phyloP scores from a whole-genome alignment of 2,113 vertebrate genomes.

The Sylvia atricapilla region DNA sequence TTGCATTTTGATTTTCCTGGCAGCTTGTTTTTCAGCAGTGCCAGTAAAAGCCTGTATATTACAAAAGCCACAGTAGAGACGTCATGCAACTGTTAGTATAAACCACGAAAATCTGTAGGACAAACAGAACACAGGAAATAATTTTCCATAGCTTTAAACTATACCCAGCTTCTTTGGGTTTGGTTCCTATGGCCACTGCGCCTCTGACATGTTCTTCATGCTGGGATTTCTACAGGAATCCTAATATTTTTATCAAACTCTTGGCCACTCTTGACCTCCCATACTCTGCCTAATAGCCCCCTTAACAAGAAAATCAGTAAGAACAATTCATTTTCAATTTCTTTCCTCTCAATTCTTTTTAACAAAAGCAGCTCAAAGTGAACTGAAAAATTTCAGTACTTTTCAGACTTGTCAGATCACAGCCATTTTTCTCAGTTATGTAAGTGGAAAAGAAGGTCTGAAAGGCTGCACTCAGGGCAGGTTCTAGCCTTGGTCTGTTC shows the following conservation, averaged over 20 bases:
- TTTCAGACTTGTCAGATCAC: background rate
- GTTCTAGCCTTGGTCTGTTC: background rate
- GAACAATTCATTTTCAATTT: background rate
- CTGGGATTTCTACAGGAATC: background rate
- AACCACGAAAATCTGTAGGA: background rate
- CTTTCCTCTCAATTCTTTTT: background rate
- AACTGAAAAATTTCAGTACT: background rate
- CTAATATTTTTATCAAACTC: background rate
- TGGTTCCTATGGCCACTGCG: background rate
- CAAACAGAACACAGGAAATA: background rate
- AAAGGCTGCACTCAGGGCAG: background rate
- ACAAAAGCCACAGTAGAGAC: background rate
- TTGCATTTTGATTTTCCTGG: constrained; percentile 21
- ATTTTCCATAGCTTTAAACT: background rate
- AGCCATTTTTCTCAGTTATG: background rate
- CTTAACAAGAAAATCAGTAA: background rate
- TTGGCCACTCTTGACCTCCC: background rate
- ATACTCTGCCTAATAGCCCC: background rate
- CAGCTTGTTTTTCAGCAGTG: background rate
- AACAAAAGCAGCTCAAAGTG: background rate
- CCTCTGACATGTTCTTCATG: background rate
- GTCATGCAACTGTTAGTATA: background rate
- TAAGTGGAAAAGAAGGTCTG: background rate
- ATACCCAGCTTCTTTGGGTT: background rate
- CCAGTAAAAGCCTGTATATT: background rate